Conservation (phyloP, 1,140 invertebrate species). For the Andricus grossulariae region DNA sequence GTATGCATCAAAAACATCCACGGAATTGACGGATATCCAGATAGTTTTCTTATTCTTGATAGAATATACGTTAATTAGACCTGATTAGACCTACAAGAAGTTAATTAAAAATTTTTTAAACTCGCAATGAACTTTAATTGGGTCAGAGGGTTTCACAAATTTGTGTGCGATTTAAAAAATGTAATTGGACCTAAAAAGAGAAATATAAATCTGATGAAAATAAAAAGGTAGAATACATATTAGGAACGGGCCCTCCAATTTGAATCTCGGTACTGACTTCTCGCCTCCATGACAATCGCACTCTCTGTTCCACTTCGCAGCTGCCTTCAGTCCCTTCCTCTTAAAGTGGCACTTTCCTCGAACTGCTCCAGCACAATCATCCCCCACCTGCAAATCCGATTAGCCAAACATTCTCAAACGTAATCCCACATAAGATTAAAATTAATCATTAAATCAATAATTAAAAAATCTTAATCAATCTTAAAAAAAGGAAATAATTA, state of each 20-base stretch:
- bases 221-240: not conserved
- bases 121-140: no score
- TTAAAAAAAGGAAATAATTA: no score
- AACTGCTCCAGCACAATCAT: conserved; percentile 14
- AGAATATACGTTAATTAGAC: no score
- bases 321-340: conserved; percentile 24
- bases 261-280: not conserved
- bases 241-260: not conserved
- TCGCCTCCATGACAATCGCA: not conserved
- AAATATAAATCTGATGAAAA: no score
- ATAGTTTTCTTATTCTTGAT: no score
- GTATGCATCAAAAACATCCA: no score
- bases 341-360: not conserved
- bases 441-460: not conserved
- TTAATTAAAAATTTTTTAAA: no score
- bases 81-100: no score
- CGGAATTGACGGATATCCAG: no score
- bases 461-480: not conserved
- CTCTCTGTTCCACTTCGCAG: not conserved
- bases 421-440: conserved; percentile 44
- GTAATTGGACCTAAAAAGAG: no score
- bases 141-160: no score
- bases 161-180: no score
- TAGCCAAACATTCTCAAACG: not conserved
- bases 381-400: conserved; percentile 21